Base-by-base conservation (phyloP, 2,113 vertebrate species). In the Triplophysa siluroides region DNA sequence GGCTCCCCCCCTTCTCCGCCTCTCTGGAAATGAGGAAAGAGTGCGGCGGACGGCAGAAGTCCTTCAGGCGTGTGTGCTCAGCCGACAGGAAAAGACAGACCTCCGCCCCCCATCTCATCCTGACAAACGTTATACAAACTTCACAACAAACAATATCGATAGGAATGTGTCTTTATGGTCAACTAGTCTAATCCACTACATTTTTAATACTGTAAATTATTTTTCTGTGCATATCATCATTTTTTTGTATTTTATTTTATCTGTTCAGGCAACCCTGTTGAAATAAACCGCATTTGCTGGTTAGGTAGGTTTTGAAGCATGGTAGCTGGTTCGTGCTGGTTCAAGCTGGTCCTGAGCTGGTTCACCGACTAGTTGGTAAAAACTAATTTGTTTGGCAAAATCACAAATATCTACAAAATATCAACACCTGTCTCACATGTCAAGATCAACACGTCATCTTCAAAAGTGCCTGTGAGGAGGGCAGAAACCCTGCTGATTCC, bases 21-120 rank as follows among this genome's bases (percentile, higher is more conserved):
- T 58, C 38, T 82, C 61, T 81, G 68, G 60, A 75, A 63, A 78
- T 69, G 65, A 72, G 69, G 79, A 85, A 84, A 58, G 72, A 45
- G 72, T 72, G 77, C 73, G 24, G 50, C 61, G 26, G 79, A 78
- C 73, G 77, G 69, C 14, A 76, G 71, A 81, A 81, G 77, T 78
- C 71, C 68, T 79, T 80, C 61, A 84, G 70, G 84, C 76, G 78
- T 77, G 81, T 52, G 67, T 82, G 80, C 70, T 78, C 79, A 70
- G 73, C 60, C 62, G 74, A 54, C 63, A 75, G 56, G 29, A 71
- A 80, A 38, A 76, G 79, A 65, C 71, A 45, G 50, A 61, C 60
- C 65, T 73, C 50, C n/a, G 56, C 45, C 50, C 41, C 50, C 13
- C 45, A 68, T 66, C 21, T 12, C 80, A 64, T 45, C 43, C 11